Evolutionary conservation across 2,113 vertebrate species (phyloP), one percentile per base, ranked within the genome.

Genomic region (Dermatemys mawii): DNA sequence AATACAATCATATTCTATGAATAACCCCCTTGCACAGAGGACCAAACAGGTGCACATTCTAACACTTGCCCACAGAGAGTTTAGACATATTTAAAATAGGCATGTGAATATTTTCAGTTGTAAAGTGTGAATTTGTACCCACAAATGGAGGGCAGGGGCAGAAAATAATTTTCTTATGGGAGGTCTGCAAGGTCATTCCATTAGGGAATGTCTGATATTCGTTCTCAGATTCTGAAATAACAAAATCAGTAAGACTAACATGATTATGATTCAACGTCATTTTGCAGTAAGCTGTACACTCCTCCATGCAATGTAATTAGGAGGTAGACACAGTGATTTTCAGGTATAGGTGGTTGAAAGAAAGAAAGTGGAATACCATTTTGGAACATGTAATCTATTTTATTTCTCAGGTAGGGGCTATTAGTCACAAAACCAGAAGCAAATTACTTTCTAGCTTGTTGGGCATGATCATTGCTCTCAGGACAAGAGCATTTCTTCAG

Each of bases 271-370:
- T 87, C 41, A 46, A 46, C 41, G 92, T 96, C 93, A 55, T 83
- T 9, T 90, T 55, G 35, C 80, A 96, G 73, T 78, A 78, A 97
- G 83, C 75, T 83, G 86, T 92, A 88, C 75, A 95, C 95, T 93
- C 94, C 95, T 95, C 94, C 91, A 78, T 91, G 73, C 14, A 50
- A 11, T 55, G 50, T 54, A 90, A 87, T 92, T 92, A 95, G 83
- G 83, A 91, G 95, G 93, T 91, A 88, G 90, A 90, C 50, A 85
- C 50, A 85, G 81, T 76, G 84, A 85, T 76, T 95, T 97, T 93
- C 70, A 91, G 89, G 67, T 81, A 41, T 27, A 93, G 92, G 79
- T 82, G 78, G 79, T n/a, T 3, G 0, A 44, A 67, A 93, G 32
- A 91, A 88, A 11, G 21, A 83, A 85, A 70, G 80, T 5, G 11